Evolutionary conservation across 2,888 invertebrate species (phyloP).

Genomic region (Melitaea athalia): DNA sequence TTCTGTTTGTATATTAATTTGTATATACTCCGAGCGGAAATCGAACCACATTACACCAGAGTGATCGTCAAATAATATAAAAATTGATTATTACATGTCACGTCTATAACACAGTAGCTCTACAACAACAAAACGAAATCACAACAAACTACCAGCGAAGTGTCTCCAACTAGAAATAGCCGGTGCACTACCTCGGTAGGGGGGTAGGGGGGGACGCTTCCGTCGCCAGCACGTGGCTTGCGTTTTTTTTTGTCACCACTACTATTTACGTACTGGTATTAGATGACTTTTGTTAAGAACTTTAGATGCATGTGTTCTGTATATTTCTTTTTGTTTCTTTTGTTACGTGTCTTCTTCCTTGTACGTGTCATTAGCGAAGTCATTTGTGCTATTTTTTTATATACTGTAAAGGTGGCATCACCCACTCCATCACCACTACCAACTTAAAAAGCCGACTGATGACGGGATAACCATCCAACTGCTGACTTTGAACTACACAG

Average conservation of each 20-base stretch:
- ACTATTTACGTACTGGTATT: slow-evolving; percentile 17
- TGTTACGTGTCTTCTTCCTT: too few relatives aligned
- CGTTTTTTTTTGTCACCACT: slow-evolving; percentile 51
- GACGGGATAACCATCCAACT: too few relatives aligned
- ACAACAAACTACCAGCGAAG: slow-evolving; percentile 68
- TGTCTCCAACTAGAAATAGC: slow-evolving; percentile 64
- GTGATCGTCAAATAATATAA: neutral
- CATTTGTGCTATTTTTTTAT: too few relatives aligned
- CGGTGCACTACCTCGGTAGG: slow-evolving; percentile 35
- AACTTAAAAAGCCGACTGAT: too few relatives aligned
- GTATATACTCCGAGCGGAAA: too few relatives aligned
- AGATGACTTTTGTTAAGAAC: neutral
- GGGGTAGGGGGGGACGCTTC: slow-evolving; percentile 50
- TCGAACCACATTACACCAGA: too few relatives aligned
- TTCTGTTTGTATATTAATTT: too few relatives aligned
- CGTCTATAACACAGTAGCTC: slow-evolving; percentile 47
- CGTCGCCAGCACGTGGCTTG: slow-evolving; percentile 66
- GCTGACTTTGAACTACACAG: too few relatives aligned
- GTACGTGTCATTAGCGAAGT: too few relatives aligned
- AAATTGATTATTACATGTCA: neutral
- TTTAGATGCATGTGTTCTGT: neutral
- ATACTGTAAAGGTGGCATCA: too few relatives aligned
- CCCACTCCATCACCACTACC: too few relatives aligned
- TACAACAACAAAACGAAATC: slow-evolving; percentile 58
- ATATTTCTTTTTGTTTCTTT: neutral